Evolutionary conservation across 2,888 invertebrate species (phyloP), one percentile per base, ranked within the genome.

Genomic region (Rhyacophila evoluta): DNA sequence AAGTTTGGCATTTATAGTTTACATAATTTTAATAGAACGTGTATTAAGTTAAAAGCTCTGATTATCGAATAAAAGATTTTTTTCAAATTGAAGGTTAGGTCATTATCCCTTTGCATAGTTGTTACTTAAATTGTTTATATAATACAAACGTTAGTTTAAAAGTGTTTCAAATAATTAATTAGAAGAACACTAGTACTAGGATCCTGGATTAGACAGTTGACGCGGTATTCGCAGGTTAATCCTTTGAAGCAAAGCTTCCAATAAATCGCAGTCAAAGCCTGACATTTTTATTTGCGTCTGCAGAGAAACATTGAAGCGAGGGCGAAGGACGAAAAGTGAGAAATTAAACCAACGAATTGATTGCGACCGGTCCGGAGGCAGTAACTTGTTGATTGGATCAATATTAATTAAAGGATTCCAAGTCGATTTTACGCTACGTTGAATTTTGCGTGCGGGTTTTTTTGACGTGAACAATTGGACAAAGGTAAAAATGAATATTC

Each of bases 351-450:
- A 8, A n/a, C 74, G 33, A 74, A 41, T 41, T 74, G 37, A 74
- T 74, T 74, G 55, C 39, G 41, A 33, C 41, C 74, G 19, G 41
- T 41, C 74, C 19, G 41, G 41, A 33, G 74, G 74, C 27, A n/a
- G 25, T n/a, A n/a, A 72, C 29, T 70, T 72, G 38, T 77, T 71
- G 77, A 77, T 73, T 77, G 39, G 73, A 73, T 74, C 77, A 73
- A 77, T 55, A 55, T 77, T 77, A 73, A 73, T 77, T 77, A 73
- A 77, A 77, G 73, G 77, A 67, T 77, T 73, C 68, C 67, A 37
- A 38, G 37, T 77, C 73, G 67, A 77, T 77, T 77, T 77, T 73
- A 36, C 71, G 77, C 73, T 73, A 12, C 55, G 55, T 19, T 55
- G 55, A 19, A 19, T 55, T 55, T 19, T 55, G 55, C 19, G 25